phyloP scores from a whole-genome alignment of 2,113 vertebrate genomes.

The Hassar affinis region DNA sequence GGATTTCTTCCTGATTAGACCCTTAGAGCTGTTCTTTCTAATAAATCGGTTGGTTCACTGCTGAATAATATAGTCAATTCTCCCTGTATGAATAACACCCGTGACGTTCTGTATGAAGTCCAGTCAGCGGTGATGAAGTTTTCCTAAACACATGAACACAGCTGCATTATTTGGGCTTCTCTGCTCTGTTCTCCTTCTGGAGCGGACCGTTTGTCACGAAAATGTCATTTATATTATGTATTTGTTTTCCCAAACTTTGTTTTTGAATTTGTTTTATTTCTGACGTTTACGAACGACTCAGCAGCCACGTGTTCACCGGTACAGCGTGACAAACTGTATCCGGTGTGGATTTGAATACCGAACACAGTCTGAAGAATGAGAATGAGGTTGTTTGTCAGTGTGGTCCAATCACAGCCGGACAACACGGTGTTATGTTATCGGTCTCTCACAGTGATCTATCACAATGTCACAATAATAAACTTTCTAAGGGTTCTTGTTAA shows the following conservation, averaged over 20 bases:
- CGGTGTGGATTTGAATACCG: not conserved
- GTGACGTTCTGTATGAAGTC: not conserved
- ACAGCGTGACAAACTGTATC: not conserved
- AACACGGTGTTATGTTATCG: not conserved
- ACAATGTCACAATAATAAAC: not conserved
- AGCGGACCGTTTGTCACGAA: not conserved
- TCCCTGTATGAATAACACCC: not conserved
- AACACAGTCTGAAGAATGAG: not conserved
- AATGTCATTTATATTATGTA: constrained; percentile 1
- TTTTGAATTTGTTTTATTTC: no score
- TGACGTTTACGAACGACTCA: not conserved
- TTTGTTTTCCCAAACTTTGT: not conserved
- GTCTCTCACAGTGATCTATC: not conserved
- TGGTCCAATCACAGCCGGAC: not conserved
- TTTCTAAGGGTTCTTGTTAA: not conserved
- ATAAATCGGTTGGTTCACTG: not conserved
- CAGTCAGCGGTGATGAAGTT: not conserved
- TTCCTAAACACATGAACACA: not conserved
- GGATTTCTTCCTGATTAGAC: not conserved
- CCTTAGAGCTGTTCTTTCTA: not conserved
- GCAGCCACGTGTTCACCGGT: not conserved
- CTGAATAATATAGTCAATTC: not conserved
- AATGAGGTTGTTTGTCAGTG: not conserved
- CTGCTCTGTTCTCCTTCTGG: constrained; percentile 20
- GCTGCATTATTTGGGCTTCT: constrained; percentile 42